These are phyloP conservation scores for Ibidorhyncha struthersii DNA, from an alignment of 2,113 vertebrate species.

Conservation along the genomic window DNA sequence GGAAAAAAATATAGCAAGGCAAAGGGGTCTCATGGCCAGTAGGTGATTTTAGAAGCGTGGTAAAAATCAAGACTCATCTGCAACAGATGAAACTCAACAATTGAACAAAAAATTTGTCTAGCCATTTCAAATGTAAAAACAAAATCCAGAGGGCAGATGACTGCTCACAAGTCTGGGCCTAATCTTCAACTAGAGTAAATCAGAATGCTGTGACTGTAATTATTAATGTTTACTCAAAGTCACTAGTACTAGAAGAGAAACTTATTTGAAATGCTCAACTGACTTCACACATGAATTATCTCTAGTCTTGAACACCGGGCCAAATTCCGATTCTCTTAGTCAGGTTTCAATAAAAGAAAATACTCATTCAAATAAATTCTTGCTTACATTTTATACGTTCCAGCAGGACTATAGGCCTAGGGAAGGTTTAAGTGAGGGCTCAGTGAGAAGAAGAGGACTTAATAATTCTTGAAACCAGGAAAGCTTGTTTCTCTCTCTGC, in stretches of 20 bases:
- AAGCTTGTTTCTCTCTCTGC: not conserved
- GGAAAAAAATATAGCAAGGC: not conserved
- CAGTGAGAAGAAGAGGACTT: not conserved
- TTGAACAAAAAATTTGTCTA: fast-evolving
- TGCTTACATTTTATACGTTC: not conserved
- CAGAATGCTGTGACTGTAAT: not conserved
- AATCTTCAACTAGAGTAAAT: not conserved
- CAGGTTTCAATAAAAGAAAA: not conserved
- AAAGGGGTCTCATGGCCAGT: not conserved
- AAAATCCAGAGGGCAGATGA: not conserved
- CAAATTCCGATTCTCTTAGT: not conserved
- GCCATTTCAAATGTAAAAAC: not conserved
- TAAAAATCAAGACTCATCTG: not conserved
- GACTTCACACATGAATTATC: constrained; percentile 13
- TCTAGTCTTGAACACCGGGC: not conserved
- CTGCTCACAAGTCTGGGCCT: not conserved
- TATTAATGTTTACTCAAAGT: not conserved
- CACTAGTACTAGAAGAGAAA: not conserved
- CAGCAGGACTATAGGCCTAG: not conserved
- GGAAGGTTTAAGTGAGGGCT: not conserved
- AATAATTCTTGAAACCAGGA: not conserved
- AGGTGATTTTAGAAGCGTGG: not conserved
- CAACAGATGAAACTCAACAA: not conserved
- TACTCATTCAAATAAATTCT: not conserved
- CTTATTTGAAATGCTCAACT: not conserved